Percentiles rank a stretch among this genome's conserved stretches.
Evolutionary conservation across 2,888 invertebrate species (phyloP).

Genomic region (Drosophila monieri): DNA sequence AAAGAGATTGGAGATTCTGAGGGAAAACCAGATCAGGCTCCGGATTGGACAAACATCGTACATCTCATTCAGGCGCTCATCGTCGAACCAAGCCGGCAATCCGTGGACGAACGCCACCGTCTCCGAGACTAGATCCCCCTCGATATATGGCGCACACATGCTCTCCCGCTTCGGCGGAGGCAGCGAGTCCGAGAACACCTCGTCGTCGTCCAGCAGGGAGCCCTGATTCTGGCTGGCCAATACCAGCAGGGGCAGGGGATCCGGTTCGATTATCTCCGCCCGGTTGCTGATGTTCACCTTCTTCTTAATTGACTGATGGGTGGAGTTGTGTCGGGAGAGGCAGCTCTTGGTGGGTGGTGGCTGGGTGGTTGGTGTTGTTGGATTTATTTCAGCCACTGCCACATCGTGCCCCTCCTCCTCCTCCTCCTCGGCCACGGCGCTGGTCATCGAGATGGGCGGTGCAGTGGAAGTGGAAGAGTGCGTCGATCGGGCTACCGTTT

Average conservation of each 20-base stretch:
- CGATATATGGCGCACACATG: conserved; percentile 85
- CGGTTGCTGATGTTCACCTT: conserved; percentile 83
- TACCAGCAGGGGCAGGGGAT: conserved; percentile 68
- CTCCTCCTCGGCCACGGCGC: conserved; percentile 49
- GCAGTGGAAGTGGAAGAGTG: conserved; percentile 73
- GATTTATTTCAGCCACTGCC: conserved; percentile 15
- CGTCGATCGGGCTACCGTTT: conserved; percentile 40
- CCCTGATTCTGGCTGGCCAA: conserved; percentile 58
- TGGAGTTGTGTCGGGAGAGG: conserved; percentile 82
- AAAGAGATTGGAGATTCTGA: neutral
- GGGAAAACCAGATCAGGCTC: neutral
- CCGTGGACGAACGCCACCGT: conserved; percentile 76
- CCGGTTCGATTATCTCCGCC: conserved; percentile 82
- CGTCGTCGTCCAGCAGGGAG: conserved; percentile 85
- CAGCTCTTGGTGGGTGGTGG: conserved; percentile 80
- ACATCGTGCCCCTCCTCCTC: conserved; percentile 45
- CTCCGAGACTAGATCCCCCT: conserved; percentile 69
- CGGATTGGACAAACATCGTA: conserved; percentile 52
- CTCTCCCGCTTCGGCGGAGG: conserved; percentile 84
- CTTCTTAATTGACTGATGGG: conserved; percentile 82
- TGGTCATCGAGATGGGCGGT: conserved; percentile 69
- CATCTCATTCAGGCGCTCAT: conserved; percentile 83
- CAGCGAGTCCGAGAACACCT: conserved; percentile 86
- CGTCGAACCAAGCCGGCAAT: conserved; percentile 84
- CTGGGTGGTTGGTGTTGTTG: conserved; percentile 23